Percentiles rank a stretch among this genome's conserved stretches.
These are phyloP conservation scores for Marronus borbonicus DNA, from an alignment of 2,888 invertebrate genomes.

Conservation along the genomic window DNA sequence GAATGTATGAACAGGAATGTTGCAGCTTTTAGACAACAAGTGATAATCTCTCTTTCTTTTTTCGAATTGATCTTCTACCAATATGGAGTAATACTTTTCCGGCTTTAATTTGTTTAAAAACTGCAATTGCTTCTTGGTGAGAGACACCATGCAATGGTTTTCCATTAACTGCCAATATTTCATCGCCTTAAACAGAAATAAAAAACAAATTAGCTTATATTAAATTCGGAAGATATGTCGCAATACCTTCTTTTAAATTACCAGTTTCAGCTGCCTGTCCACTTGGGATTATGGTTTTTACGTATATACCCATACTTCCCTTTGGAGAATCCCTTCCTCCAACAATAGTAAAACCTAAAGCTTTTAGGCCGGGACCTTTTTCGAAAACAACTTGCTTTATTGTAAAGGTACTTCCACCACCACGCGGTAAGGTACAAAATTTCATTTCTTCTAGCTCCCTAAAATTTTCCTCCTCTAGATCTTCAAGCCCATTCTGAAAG, in stretches of 20 bases:
- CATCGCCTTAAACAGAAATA: constrained; percentile 79
- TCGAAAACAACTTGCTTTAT: constrained; percentile 79
- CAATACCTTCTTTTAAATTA: constrained; percentile 82
- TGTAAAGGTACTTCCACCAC: constrained; percentile 73
- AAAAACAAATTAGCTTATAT: background rate
- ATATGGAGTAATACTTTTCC: constrained; percentile 85
- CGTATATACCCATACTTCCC: constrained; percentile 89
- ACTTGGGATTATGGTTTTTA: constrained; percentile 86
- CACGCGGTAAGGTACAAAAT: constrained; percentile 82
- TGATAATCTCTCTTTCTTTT: constrained; percentile 64
- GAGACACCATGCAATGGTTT: constrained; percentile 87
- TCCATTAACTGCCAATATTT: constrained; percentile 92
- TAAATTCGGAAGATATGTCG: background rate
- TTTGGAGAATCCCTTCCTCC: constrained; percentile 90
- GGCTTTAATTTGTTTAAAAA: constrained; percentile 92
- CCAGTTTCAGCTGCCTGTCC: constrained; percentile 91
- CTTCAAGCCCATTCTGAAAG: constrained; percentile 61
- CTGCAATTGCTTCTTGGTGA: constrained; percentile 91
- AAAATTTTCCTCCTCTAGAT: constrained; percentile 67
- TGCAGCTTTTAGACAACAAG: constrained; percentile 58
- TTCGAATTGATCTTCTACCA: constrained; percentile 72
- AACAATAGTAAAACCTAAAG: constrained; percentile 91
- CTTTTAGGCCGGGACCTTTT: constrained; percentile 87
- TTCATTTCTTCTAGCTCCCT: constrained; percentile 74
- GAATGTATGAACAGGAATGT: constrained; percentile 58